Percentiles rank a stretch among this genome's conserved stretches.
phyloP scores from a whole-genome alignment of 2,113 vertebrate species.

The Myotis brandtii region DNA sequence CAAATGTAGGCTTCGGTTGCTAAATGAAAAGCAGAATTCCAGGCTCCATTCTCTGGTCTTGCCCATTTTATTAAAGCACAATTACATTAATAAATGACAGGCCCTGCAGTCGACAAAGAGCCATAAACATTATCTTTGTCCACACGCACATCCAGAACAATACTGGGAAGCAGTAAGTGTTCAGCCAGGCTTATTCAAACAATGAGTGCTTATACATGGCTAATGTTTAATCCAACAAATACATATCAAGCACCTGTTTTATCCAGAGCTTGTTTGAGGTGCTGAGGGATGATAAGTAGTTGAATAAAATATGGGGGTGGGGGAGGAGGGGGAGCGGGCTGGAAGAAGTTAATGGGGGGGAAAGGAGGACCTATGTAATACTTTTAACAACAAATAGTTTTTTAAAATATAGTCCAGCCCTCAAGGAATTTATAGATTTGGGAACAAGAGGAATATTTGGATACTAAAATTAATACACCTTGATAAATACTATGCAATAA shows the following conservation, averaged over 20 bases:
- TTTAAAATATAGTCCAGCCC: too few relatives aligned
- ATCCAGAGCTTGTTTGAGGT: not conserved
- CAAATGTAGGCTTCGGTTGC: not conserved
- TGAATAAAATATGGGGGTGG: not conserved
- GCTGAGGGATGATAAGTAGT: not conserved
- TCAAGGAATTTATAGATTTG: conserved; percentile 29
- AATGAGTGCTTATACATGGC: not conserved
- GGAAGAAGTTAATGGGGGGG: too few relatives aligned
- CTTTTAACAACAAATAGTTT: too few relatives aligned
- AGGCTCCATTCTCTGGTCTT: not conserved
- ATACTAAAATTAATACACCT: conserved; percentile 16
- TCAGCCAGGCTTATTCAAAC: not conserved
- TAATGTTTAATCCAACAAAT: conserved; percentile 4
- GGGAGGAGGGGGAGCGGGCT: too few relatives aligned
- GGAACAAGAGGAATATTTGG: not conserved
- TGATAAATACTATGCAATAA: conserved; percentile 18
- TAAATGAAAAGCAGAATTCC: not conserved
- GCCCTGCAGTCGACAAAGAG: not conserved
- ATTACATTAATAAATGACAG: not conserved
- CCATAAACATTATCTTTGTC: not conserved
- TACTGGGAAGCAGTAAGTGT: not conserved
- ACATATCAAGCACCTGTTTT: not conserved
- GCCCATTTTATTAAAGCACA: not conserved
- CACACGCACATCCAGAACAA: not conserved
- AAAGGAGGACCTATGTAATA: too few relatives aligned